Evolutionary conservation across 2,888 invertebrate genomes (phyloP), one percentile per base, ranked within the genome.

Genomic region (Erynnis tages): DNA sequence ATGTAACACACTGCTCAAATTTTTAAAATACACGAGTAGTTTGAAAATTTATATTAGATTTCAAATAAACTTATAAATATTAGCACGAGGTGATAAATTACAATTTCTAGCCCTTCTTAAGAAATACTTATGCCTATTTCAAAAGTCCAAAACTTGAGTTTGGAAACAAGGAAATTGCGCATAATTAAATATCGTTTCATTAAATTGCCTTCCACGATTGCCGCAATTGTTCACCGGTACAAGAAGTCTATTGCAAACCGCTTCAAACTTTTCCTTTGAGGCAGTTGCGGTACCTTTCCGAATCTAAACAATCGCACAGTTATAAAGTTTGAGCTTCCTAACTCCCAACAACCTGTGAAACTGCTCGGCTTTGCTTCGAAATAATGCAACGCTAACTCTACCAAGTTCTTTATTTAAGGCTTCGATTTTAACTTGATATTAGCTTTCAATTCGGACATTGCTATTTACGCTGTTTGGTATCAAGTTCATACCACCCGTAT

Each of bases 261-360:
- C 70, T 79, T 69, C 61, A 70, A 84, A 84, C 71, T 84, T 85
- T 78, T 63, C 68, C 79, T 84, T 85, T 83, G 81, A 78, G 71
- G 67, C 62, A 60, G 58, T 53, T 56, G 66, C 58, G 63, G 61
- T 62, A 62, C 63, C 70, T 70, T 67, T 59, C 58, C 59, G 62
- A 67, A 69, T 72, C 67, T 67, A 73, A 79, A 80, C 79, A 82
- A 81, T 78, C 55, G 71, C 62, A 60, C 65, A 56, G 62, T 63
- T 60, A 61, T 63, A 65, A 71, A 77, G 69, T 77, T 74, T 63
- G 63, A 56, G 59, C 60, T 67, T 64, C 47, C 59, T 47, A 71
- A 75, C 70, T 76, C 67, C 54, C 46, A 59, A 62, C 62, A 60
- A 66, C 61, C 62, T 63, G 54, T 58, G 65, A 53, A 61, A 66